These are phyloP conservation scores for Tyria jacobaeae DNA, from an alignment of 2,888 invertebrate genomes.

Conservation along the genomic window DNA sequence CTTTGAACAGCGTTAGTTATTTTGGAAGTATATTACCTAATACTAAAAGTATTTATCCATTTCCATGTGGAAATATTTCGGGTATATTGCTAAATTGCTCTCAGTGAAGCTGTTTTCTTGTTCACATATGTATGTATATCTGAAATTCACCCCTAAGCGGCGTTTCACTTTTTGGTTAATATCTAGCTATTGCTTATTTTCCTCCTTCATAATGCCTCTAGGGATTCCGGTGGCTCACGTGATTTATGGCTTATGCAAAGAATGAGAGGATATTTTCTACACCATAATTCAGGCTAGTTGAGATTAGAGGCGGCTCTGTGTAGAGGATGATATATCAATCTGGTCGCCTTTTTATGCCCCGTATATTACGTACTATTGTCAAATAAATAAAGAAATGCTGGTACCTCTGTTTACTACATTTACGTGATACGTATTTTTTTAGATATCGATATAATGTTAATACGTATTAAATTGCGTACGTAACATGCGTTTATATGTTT, in stretches of 20 bases:
- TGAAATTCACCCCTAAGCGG: conserved; percentile 48
- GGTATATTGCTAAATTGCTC: conserved; percentile 36
- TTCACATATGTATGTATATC: conserved; percentile 48
- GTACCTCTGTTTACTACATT: conserved; percentile 38
- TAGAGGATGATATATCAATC: conserved; percentile 77
- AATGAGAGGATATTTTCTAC: conserved; percentile 83
- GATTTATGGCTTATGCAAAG: conserved; percentile 84
- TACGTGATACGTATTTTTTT: conserved; percentile 40
- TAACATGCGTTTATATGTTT: neutral
- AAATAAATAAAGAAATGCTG: conserved; percentile 52
- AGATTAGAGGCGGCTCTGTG: conserved; percentile 75
- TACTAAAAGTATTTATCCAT: conserved; percentile 2
- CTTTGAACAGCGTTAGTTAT: neutral
- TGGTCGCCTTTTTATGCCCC: conserved; percentile 58
- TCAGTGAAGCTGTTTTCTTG: conserved; percentile 40
- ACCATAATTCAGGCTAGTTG: conserved; percentile 83
- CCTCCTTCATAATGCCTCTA: conserved; percentile 72
- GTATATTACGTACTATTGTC: conserved; percentile 58
- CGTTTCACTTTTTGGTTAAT: conserved; percentile 72
- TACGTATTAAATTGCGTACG: conserved; percentile 25
- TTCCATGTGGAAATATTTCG: conserved; percentile 22
- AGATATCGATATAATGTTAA: conserved; percentile 25
- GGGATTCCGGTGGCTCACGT: conserved; percentile 76
- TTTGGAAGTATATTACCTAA: neutral
- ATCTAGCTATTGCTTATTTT: conserved; percentile 80